These are phyloP conservation scores for Ceratotherium simum DNA, from an alignment of 2,113 vertebrate genomes.

Conservation along the genomic window DNA sequence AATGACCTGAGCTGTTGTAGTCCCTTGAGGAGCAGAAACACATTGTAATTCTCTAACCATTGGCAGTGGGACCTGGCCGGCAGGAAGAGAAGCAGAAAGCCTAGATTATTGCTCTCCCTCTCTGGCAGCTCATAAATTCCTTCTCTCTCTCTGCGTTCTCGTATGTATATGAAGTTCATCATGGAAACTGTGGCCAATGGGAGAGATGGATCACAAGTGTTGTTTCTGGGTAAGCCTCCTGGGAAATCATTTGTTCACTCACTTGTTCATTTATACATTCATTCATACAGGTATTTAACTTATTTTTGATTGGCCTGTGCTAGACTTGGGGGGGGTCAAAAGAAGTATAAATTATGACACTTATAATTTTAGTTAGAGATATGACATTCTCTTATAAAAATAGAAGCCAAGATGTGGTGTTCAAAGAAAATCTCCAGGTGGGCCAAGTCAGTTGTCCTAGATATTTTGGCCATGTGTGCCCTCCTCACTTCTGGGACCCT, in stretches of 20 bases:
- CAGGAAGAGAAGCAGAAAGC: background rate
- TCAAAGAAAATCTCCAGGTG: background rate
- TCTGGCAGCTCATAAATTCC: background rate
- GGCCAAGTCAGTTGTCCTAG: background rate
- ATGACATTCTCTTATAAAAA: background rate
- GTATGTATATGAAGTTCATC: background rate
- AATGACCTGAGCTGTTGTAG: slow-evolving; percentile 38
- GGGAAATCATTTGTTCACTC: background rate
- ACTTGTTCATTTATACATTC: background rate
- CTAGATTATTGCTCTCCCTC: background rate
- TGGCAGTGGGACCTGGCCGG: background rate
- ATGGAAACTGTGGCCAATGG: background rate
- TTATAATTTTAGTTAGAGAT: background rate
- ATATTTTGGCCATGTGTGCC: background rate
- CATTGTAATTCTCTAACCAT: background rate
- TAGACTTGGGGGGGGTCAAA: background rate
- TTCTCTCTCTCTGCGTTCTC: background rate
- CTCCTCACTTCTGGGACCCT: background rate
- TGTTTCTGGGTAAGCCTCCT: background rate
- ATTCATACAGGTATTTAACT: background rate
- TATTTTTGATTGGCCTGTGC: background rate
- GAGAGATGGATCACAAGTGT: background rate
- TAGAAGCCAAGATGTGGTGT: background rate
- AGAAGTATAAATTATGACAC: background rate
- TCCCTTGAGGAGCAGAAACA: background rate